phyloP scores from a whole-genome alignment of 2,113 vertebrate species.

The Podiceps cristatus region DNA sequence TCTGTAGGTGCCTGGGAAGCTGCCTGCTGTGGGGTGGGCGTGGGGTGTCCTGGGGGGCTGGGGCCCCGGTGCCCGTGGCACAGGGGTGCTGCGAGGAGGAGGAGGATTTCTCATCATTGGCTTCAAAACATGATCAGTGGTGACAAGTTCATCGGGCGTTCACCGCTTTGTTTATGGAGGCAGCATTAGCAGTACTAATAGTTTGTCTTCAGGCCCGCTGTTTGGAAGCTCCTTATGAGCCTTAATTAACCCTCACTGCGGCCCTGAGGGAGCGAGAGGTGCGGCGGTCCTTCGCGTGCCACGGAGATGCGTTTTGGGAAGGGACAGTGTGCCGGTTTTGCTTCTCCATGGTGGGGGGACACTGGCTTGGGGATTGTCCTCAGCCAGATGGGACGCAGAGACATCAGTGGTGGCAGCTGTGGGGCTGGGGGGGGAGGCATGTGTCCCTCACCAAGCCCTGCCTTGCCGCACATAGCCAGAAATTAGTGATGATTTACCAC shows the following conservation, averaged over 20 bases:
- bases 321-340: fast-evolving
- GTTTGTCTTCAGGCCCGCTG: neutral
- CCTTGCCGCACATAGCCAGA: neutral
- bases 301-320: fast-evolving
- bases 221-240: neutral
- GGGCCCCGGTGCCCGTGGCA: neutral
- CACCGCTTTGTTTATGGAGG: neutral
- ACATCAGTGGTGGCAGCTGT: neutral
- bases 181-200: neutral
- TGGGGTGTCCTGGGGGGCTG: neutral
- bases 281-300: fast-evolving
- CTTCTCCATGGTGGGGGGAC: fast-evolving
- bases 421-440: fast-evolving
- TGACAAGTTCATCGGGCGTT: neutral
- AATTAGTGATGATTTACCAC: neutral
- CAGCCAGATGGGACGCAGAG: neutral
- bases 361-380: neutral
- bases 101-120: neutral
- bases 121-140: neutral
- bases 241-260: neutral
- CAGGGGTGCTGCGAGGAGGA: neutral
- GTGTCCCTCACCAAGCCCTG: fast-evolving
- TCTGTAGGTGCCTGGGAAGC: neutral
- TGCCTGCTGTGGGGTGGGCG: fast-evolving
- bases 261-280: neutral